Evolutionary conservation across 2,888 invertebrate genomes (phyloP), one percentile per base, ranked within the genome.

Genomic region (Drosophila hawaiiensis): DNA sequence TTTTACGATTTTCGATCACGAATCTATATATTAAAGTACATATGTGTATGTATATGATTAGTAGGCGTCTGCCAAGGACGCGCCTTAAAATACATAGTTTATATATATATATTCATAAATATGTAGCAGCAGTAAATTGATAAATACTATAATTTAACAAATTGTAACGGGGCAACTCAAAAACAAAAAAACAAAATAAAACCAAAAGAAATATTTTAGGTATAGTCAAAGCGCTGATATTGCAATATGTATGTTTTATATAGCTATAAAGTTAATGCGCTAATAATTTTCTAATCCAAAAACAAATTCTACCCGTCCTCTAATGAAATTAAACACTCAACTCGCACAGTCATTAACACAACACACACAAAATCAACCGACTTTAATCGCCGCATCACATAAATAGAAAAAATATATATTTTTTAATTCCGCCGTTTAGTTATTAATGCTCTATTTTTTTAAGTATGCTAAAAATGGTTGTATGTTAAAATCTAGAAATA

Each of bases 391-490:
- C 54, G 47, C 39, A 63, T 53, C 65, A 63, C 52, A 55, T 31
- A 55, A 43, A 58, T 62, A 19, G 28, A 39, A 9, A 55, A 31
- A 16, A 56, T 19, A 55, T 28, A 41, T 70, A 55, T 65, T 55
- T 74, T 73, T 66, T 63, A 31, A 76, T 78, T 82, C 72, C 68
- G 73, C 61, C 67, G 77, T 76, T 85, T 85, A 85, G 89, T 89
- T 89, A 37, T 67, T 73, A 86, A 78, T 70, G 64, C 43, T 62
- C 41, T 81, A 80, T 71, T 72, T 73, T 72, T 73, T 79, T 85
- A 85, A 87, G 85, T 74, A 79, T 67, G 76, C 73, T 83, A 70
- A 79, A 82, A 75, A 89, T 82, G 85, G 85, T 85, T 85, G 85
- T 89, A 85, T 80, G 63, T 68, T 58, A 66, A 78, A 68, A n/a